Evolutionary conservation across 2,888 invertebrate genomes (phyloP).

Genomic region (Aricia artaxerxes): DNA sequence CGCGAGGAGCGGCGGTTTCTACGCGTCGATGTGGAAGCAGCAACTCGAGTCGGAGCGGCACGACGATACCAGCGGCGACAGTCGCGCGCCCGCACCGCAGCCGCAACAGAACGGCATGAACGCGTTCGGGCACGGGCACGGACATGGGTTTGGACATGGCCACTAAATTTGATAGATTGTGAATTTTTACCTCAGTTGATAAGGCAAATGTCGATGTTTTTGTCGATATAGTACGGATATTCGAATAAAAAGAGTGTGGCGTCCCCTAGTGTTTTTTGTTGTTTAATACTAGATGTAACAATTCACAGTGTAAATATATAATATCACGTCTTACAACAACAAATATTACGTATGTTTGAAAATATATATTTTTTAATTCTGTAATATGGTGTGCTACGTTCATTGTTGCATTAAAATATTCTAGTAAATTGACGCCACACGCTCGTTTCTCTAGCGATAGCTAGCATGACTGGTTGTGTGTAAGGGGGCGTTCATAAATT

Average conservation of each 20-base stretch:
- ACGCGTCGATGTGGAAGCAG: constrained; percentile 96
- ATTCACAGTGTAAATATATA: too few relatives aligned
- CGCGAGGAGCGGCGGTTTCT: constrained; percentile 84
- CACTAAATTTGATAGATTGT: constrained; percentile 30
- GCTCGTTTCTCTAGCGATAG: background rate
- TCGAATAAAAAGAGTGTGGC: constrained; percentile 29
- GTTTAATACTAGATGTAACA: too few relatives aligned
- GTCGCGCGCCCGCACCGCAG: constrained; percentile 35
- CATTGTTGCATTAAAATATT: background rate
- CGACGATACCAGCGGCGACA: constrained; percentile 46
- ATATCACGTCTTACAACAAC: too few relatives aligned
- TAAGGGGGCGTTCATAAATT: background rate
- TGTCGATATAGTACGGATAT: background rate
- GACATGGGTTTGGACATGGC: constrained; percentile 44
- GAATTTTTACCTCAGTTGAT: background rate
- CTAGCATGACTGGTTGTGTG: background rate
- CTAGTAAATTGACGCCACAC: background rate
- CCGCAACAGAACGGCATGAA: constrained; percentile 44
- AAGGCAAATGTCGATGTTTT: constrained; percentile 4
- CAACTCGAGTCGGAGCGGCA: constrained; percentile 84
- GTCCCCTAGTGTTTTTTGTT: background rate
- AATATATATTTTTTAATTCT: too few relatives aligned
- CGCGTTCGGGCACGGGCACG: constrained; percentile 51
- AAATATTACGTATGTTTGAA: too few relatives aligned
- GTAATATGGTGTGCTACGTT: background rate